Evolutionary conservation across 2,113 vertebrate genomes (phyloP).

Genomic region (Promerops cafer): DNA sequence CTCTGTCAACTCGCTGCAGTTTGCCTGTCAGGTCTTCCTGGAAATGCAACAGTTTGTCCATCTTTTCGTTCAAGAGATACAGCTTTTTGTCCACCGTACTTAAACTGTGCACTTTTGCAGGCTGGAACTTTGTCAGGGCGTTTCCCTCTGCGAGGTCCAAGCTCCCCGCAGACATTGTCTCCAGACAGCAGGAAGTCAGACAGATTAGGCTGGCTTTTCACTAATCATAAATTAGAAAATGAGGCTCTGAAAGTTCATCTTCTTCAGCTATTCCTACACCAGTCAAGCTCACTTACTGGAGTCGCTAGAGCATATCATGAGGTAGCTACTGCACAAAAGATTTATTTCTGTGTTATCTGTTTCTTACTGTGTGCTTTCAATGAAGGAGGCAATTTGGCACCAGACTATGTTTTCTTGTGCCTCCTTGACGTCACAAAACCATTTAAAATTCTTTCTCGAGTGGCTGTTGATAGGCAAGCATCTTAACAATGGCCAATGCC

Average conservation of each 20-base stretch:
- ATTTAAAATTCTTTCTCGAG: slow-evolving; percentile 79
- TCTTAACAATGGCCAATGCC: slow-evolving; percentile 64
- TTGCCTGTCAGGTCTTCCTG: slow-evolving; percentile 77
- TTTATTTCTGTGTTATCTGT: slow-evolving; percentile 61
- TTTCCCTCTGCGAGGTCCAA: slow-evolving; percentile 45
- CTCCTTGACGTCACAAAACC: slow-evolving; percentile 78
- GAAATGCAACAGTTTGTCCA: slow-evolving; percentile 75
- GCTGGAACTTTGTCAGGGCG: slow-evolving; percentile 19
- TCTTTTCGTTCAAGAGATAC: slow-evolving; percentile 73
- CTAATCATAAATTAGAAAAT: neutral
- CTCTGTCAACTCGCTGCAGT: slow-evolving; percentile 69
- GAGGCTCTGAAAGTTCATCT: slow-evolving; percentile 22
- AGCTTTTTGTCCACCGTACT: slow-evolving; percentile 77
- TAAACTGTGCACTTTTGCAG: slow-evolving; percentile 42
- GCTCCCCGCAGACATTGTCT: slow-evolving; percentile 73
- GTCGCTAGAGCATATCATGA: neutral
- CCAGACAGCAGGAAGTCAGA: slow-evolving; percentile 41
- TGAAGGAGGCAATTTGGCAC: slow-evolving; percentile 55
- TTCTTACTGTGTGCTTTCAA: slow-evolving; percentile 43
- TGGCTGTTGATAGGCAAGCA: slow-evolving; percentile 79
- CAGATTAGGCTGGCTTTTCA: slow-evolving; percentile 50
- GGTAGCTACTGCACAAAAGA: neutral
- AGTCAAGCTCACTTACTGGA: slow-evolving; percentile 1
- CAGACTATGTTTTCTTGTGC: slow-evolving; percentile 62
- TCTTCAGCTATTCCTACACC: neutral